phyloP scores from a whole-genome alignment of 2,888 invertebrate species.

The Leucophenga maculata region DNA sequence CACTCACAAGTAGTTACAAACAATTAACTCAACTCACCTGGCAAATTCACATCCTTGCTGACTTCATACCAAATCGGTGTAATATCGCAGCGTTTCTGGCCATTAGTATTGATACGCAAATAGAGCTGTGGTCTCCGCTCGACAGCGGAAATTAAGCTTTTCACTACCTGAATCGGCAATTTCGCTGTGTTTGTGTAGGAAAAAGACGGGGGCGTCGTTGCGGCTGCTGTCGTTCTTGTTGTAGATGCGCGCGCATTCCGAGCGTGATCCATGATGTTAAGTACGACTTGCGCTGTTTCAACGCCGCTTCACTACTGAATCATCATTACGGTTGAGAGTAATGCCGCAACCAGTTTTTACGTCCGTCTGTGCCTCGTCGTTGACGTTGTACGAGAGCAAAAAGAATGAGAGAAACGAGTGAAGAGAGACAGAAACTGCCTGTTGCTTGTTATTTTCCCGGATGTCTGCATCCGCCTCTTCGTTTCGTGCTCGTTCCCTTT shows the following conservation, averaged over 20 bases:
- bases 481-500: conserved; percentile 27
- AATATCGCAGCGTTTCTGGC: conserved; percentile 61
- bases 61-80: conserved; percentile 63
- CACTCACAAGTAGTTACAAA: conserved; percentile 4
- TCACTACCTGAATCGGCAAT: conserved; percentile 61
- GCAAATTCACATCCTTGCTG: conserved; percentile 62
- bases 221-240: conserved; percentile 36
- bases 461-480: conserved; percentile 45
- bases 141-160: conserved; percentile 61
- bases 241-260: conserved; percentile 3
- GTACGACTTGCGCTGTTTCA: conserved; percentile 52
- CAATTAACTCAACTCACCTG: conserved; percentile 51
- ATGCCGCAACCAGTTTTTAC: conserved; percentile 56
- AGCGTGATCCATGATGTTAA: conserved; percentile 16
- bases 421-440: conserved; percentile 1
- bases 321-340: conserved; percentile 49
- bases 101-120: conserved; percentile 57
- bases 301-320: conserved; percentile 58
- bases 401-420: conserved; percentile 30
- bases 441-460: conserved; percentile 53
- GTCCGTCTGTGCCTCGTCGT: conserved; percentile 54
- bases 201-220: conserved; percentile 33
- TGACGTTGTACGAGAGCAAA: conserved; percentile 28
- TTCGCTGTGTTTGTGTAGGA: conserved; percentile 62
- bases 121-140: conserved; percentile 60